These are phyloP conservation scores for Echinometra lucunter DNA, from an alignment of 53 echinoderm and acorn worm species.

Conservation along the genomic window DNA sequence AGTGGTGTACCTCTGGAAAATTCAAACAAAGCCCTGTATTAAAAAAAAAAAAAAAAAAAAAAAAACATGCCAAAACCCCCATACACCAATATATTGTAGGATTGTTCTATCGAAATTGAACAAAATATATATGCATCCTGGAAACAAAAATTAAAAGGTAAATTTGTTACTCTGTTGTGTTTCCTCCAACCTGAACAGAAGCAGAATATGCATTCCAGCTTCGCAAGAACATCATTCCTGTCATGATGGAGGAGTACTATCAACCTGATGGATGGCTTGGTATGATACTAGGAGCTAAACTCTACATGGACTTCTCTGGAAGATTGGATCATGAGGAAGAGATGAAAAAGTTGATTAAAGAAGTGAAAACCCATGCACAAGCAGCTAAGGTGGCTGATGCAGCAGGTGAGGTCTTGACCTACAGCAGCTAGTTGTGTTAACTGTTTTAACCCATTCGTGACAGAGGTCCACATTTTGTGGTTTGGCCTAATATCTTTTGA, in stretches of 20 bases:
- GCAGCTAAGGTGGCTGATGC: conserved; percentile 42
- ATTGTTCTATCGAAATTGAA: neutral
- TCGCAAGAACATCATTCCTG: conserved; percentile 85
- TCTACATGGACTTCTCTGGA: conserved; percentile 96
- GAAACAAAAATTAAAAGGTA: too few relatives aligned
- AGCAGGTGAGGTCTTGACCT: neutral
- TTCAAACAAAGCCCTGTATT: too few relatives aligned
- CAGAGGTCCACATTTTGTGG: too few relatives aligned
- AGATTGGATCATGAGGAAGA: conserved; percentile 71
- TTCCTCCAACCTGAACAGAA: conserved; percentile 71
- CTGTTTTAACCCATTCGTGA: too few relatives aligned
- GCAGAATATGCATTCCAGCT: conserved; percentile 96
- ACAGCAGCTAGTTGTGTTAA: too few relatives aligned
- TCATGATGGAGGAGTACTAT: conserved; percentile 95
- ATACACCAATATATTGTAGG: too few relatives aligned
- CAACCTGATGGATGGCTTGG: conserved; percentile 97
- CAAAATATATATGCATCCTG: neutral
- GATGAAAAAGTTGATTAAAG: conserved; percentile 72
- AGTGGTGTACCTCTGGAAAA: neutral
- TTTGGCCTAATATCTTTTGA: too few relatives aligned
- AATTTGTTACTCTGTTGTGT: neutral
- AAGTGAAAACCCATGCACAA: conserved; percentile 73
- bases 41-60: too few relatives aligned
- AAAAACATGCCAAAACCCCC: too few relatives aligned
- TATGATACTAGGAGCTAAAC: conserved; percentile 92